Percentiles rank a stretch among this genome's conserved stretches.
Conservation (phyloP, 2,113 vertebrate genomes). For the Saimiri boliviensis region DNA sequence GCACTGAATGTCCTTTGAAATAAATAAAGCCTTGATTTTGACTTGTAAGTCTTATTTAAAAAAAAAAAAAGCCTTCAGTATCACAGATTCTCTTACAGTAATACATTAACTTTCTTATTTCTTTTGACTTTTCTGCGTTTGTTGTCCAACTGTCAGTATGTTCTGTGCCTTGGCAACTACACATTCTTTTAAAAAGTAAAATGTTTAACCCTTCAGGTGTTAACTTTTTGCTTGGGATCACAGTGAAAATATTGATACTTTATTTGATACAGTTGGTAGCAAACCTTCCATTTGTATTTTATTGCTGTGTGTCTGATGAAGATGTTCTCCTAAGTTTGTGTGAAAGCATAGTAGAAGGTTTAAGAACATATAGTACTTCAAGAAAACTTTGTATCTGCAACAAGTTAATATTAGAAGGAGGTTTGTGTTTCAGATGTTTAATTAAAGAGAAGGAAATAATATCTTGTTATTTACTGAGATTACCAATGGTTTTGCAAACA, state of each 20-base stretch:
- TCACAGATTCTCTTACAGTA: neutral
- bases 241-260: neutral
- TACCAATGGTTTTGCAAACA: neutral
- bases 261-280: neutral
- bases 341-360: neutral
- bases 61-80: neutral
- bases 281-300: neutral
- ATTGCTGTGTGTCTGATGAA: neutral
- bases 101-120: neutral
- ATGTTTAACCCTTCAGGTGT: neutral
- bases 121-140: neutral
- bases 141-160: neutral
- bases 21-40: neutral
- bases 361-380: neutral
- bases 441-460: neutral
- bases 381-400: neutral
- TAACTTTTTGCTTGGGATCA: neutral
- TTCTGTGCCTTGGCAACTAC: neutral
- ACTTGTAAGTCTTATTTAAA: neutral
- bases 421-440: neutral
- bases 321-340: neutral
- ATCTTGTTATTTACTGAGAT: neutral
- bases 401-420: neutral
- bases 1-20: neutral
- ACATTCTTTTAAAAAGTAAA: neutral